Conservation (phyloP, 2,888 invertebrate genomes). For the Xestoiulus laeticollis region DNA sequence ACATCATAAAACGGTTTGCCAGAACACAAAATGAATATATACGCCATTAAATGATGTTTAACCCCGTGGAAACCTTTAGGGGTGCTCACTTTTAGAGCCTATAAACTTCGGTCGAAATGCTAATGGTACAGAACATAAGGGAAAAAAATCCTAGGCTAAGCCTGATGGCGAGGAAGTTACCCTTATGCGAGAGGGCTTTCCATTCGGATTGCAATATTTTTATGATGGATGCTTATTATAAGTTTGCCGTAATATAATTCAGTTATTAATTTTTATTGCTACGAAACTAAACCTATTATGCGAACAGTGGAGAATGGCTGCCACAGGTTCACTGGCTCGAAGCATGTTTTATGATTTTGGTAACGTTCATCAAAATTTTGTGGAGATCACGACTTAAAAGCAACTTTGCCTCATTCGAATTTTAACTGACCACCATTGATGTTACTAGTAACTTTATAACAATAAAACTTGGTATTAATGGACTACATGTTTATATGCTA, state of each 20-base stretch:
- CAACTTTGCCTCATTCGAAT: not conserved
- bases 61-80: constrained; percentile 16
- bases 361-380: not conserved
- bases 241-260: constrained; percentile 15
- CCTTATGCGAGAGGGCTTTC: not conserved
- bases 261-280: constrained; percentile 40
- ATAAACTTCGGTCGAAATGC: constrained; percentile 10
- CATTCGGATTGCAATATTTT: not conserved
- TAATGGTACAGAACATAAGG: constrained; percentile 15
- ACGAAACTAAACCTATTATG: constrained; percentile 38
- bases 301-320: constrained; percentile 12
- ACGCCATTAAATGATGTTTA: constrained; percentile 28
- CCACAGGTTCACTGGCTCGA: not conserved
- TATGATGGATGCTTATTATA: constrained; percentile 40
- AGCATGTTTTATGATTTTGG: not conserved
- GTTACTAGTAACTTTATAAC: too few relatives aligned
- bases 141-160: not conserved
- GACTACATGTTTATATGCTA: too few relatives aligned
- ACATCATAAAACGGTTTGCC: not conserved
- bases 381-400: not conserved
- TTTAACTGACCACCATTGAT: not conserved
- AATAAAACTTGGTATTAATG: too few relatives aligned
- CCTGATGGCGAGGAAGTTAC: not conserved
- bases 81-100: constrained; percentile 12
- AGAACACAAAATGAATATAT: constrained; percentile 40